Conservation (phyloP, 1,140 invertebrate genomes). For the Apolygus lucorum region DNA sequence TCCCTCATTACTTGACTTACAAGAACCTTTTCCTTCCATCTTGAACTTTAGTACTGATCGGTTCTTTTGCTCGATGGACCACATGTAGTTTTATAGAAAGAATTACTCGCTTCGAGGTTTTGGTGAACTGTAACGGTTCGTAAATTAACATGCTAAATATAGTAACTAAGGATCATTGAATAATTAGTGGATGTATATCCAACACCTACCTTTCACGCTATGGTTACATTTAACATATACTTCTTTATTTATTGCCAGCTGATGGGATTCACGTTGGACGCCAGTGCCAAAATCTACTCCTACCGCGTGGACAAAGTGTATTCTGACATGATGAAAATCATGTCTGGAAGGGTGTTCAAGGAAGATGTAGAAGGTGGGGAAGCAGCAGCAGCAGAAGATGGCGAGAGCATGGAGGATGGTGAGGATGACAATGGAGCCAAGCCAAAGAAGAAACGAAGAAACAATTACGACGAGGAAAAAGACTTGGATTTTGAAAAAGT, state of each 20-base stretch:
- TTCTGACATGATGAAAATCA: constrained; percentile 64
- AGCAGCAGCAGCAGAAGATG: constrained; percentile 33
- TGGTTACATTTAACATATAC: not conserved
- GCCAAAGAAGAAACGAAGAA: constrained; percentile 6
- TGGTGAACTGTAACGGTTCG: too few relatives aligned
- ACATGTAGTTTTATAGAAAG: too few relatives aligned
- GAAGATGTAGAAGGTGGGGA: constrained; percentile 32
- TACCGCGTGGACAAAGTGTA: constrained; percentile 70
- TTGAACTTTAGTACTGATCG: too few relatives aligned
- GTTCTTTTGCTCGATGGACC: too few relatives aligned
- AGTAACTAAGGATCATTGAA: too few relatives aligned
- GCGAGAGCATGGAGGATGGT: constrained; percentile 35
- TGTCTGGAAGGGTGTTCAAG: constrained; percentile 50
- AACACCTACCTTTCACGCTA: too few relatives aligned
- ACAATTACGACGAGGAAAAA: not conserved
- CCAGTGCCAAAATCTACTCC: constrained; percentile 73
- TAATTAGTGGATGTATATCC: too few relatives aligned
- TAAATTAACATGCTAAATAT: too few relatives aligned
- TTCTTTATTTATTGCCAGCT: constrained; percentile 45
- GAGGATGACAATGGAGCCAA: not conserved
- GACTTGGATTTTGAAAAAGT: constrained; percentile 17
- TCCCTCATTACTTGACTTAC: too few relatives aligned
- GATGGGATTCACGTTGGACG: constrained; percentile 69
- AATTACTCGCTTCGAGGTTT: too few relatives aligned
- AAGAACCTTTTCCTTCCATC: too few relatives aligned